Conservation (phyloP, 2,888 invertebrate species). For the Synanthedon vespiformis region DNA sequence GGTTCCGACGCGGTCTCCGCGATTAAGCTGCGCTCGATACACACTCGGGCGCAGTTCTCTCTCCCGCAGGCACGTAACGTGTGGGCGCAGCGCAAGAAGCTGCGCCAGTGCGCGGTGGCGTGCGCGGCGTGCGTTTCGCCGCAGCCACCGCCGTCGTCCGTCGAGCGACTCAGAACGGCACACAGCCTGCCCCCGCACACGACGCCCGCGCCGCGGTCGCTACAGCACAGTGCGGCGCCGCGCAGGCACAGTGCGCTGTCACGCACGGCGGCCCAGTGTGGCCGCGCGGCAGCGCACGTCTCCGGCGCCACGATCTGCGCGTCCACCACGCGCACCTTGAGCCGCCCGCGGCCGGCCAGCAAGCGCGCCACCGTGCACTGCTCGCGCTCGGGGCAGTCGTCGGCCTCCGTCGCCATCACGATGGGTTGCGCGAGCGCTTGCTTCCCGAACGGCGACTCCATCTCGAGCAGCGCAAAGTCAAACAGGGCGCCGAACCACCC, state of each 20-base stretch:
- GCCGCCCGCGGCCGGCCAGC: constrained; percentile 5
- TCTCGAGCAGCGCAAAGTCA: constrained; percentile 39
- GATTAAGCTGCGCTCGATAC: constrained; percentile 29
- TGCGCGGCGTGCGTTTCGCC: constrained; percentile 34
- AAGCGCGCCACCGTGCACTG: constrained; percentile 1
- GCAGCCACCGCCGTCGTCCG: constrained; percentile 16
- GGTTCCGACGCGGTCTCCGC: constrained; percentile 4
- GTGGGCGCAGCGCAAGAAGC: constrained; percentile 50
- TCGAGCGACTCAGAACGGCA: constrained; percentile 35
- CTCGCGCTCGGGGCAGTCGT: constrained; percentile 15
- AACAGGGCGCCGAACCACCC: constrained; percentile 11
- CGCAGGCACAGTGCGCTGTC: constrained; percentile 31
- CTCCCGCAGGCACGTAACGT: constrained; percentile 25
- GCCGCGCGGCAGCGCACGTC: constrained; percentile 20
- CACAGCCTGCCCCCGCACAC: constrained; percentile 50
- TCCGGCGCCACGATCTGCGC: constrained; percentile 4
- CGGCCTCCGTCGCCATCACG: constrained; percentile 27
- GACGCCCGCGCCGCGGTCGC: constrained; percentile 43
- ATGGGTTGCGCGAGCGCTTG: constrained; percentile 30
- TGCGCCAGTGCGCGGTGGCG: constrained; percentile 33
- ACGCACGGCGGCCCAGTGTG: constrained; percentile 23
- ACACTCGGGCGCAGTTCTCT: constrained; percentile 30
- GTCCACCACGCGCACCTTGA: constrained; percentile 15
- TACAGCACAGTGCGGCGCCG: constrained; percentile 34
- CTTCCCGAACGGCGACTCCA: constrained; percentile 32